A percentile compares a stretch with the other conserved stretches of the same genome.
These are phyloP conservation scores for Drosophila ambigua DNA, from an alignment of 1,140 invertebrate genomes.

Conservation along the genomic window DNA sequence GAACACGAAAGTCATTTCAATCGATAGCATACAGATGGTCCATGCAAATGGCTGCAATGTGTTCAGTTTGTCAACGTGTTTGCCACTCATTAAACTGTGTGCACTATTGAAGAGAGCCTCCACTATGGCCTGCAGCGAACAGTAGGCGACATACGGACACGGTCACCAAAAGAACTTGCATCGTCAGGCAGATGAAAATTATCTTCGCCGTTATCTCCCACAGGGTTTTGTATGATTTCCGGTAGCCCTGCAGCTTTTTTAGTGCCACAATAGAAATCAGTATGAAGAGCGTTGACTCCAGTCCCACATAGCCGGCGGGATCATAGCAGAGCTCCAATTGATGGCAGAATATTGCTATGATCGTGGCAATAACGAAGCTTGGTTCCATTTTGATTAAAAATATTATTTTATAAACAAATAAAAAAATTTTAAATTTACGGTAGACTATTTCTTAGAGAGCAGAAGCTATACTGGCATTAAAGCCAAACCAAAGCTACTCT, in stretches of 20 bases:
- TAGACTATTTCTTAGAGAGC: background rate
- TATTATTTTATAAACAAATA: background rate
- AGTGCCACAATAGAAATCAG: conserved; percentile 3
- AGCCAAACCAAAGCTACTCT: too few relatives aligned
- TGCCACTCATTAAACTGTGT: background rate
- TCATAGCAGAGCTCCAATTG: background rate
- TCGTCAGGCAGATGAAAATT: background rate
- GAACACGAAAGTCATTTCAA: background rate
- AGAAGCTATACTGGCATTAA: too few relatives aligned
- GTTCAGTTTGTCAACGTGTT: background rate
- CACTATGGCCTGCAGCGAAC: background rate
- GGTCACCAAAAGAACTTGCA: background rate
- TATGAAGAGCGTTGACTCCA: conserved; percentile 12
- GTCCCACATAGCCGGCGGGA: background rate
- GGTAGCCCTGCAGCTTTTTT: conserved; percentile 1
- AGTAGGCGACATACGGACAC: conserved; percentile 7
- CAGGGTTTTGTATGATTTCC: too few relatives aligned
- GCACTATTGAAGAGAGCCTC: background rate
- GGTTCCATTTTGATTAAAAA: conserved; percentile 6
- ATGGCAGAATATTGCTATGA: conserved; percentile 3
- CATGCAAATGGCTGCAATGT: background rate
- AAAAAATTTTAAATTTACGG: background rate
- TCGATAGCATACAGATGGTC: background rate
- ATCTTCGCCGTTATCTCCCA: background rate
- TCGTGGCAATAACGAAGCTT: background rate